Conservation (phyloP, 2,797 vertebrate species). For the Linurgus olivaceus region DNA sequence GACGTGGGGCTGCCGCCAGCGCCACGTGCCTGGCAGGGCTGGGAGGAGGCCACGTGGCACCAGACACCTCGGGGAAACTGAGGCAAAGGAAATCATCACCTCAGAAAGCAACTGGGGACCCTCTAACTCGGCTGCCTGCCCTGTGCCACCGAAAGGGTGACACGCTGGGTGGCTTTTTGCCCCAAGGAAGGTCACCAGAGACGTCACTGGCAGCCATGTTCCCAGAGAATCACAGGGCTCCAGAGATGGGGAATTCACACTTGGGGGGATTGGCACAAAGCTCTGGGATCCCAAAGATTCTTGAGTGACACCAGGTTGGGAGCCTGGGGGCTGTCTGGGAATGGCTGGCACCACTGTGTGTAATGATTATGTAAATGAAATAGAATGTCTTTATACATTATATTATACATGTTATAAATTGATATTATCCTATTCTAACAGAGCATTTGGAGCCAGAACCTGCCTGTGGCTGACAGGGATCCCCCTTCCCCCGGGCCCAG, state of each 20-base stretch:
- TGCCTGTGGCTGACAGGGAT: background rate
- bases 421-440: background rate
- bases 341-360: background rate
- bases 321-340: background rate
- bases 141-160: background rate
- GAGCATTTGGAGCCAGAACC: background rate
- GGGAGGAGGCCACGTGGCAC: background rate
- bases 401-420: background rate
- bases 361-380: background rate
- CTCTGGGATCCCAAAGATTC: background rate
- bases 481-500: background rate
- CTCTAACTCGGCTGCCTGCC: background rate
- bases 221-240: background rate
- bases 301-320: accelerated
- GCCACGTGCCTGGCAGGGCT: background rate
- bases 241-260: background rate
- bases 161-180: accelerated
- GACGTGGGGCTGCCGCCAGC: background rate
- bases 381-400: background rate
- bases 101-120: background rate
- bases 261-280: background rate
- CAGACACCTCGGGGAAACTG: background rate
- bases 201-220: background rate
- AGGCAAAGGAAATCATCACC: background rate
- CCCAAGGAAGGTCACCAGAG: background rate